phyloP scores from a whole-genome alignment of 2,888 invertebrate genomes.

The Ochropleura leucogaster region DNA sequence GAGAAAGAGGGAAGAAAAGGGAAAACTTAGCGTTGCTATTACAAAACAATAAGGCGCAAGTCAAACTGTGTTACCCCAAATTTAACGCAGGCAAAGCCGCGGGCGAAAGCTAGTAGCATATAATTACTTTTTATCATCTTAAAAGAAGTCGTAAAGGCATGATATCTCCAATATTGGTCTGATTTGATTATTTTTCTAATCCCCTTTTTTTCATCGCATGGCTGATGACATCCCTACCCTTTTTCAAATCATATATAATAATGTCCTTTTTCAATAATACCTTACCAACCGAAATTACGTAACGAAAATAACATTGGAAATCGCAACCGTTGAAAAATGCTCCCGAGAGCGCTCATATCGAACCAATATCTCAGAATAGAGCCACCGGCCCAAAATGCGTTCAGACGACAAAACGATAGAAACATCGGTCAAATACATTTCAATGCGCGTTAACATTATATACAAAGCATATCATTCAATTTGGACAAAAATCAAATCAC shows the following conservation, averaged over 20 bases:
- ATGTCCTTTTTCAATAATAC: constrained; percentile 14
- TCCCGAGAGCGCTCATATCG: constrained; percentile 10
- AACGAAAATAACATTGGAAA: constrained; percentile 21
- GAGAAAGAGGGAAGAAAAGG: no score
- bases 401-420: constrained; percentile 67
- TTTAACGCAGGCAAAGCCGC: no score
- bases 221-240: neutral
- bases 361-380: constrained; percentile 27
- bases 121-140: neutral
- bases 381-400: constrained; percentile 55
- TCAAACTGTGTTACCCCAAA: no score
- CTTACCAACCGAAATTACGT: constrained; percentile 6
- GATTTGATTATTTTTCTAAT: neutral
- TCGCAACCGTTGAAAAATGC: constrained; percentile 9
- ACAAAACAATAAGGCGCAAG: no score
- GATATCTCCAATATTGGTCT: neutral
- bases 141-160: neutral
- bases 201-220: neutral
- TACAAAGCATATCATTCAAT: constrained; percentile 71
- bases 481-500: constrained; percentile 73
- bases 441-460: constrained; percentile 66
- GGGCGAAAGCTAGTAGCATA: no score
- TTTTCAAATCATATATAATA: constrained; percentile 1
- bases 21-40: no score
- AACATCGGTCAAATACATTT: constrained; percentile 70